Evolutionary conservation across 1,140 invertebrate species (phyloP).

Genomic region (Aphelinus atriplicis): DNA sequence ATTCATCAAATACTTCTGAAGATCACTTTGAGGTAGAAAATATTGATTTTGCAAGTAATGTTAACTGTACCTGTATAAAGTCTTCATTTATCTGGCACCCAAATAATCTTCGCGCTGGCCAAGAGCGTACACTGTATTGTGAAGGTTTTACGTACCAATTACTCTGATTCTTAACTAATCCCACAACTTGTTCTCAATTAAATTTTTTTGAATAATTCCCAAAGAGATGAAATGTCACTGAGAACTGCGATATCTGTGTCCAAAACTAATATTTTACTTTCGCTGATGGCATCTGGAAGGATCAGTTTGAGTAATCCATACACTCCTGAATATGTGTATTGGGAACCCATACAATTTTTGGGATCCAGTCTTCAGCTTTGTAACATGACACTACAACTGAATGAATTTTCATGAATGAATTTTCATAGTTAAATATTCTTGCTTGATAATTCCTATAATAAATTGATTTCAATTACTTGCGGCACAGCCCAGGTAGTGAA

Average conservation of each 20-base stretch:
- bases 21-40: conserved; percentile 88
- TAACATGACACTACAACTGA: conserved; percentile 86
- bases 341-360: conserved; percentile 88
- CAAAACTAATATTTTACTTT: conserved; percentile 79
- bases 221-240: conserved; percentile 84
- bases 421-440: too few relatives aligned
- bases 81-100: conserved; percentile 81
- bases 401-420: conserved; percentile 60
- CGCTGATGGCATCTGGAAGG: conserved; percentile 69
- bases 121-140: conserved; percentile 77
- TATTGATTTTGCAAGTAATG: conserved; percentile 80
- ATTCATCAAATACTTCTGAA: conserved; percentile 80
- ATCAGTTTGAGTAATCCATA: conserved; percentile 89
- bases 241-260: conserved; percentile 91
- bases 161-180: conserved; percentile 93
- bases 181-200: conserved; percentile 75
- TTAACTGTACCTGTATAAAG: conserved; percentile 80
- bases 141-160: conserved; percentile 89
- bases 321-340: conserved; percentile 93
- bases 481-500: conserved; percentile 89
- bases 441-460: too few relatives aligned
- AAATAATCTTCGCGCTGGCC: conserved; percentile 88
- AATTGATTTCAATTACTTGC: conserved; percentile 68
- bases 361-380: conserved; percentile 77
- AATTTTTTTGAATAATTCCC: conserved; percentile 84